Evolutionary conservation across 2,797 vertebrate genomes (phyloP).

Genomic region (Rhincodon typus): DNA sequence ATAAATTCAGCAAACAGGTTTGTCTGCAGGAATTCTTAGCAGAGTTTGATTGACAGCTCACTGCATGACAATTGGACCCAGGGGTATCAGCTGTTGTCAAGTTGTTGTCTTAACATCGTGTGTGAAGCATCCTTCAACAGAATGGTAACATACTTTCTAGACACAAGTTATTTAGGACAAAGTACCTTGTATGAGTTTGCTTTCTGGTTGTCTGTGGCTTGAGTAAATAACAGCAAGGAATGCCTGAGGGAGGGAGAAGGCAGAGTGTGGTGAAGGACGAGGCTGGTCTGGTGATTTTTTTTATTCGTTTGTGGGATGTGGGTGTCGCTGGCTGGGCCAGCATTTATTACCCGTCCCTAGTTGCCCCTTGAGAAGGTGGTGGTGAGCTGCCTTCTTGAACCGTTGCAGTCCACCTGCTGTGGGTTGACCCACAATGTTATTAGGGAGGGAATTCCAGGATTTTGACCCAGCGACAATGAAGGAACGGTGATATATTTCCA

Average conservation of each 20-base stretch:
- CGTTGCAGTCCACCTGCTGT: too few relatives aligned
- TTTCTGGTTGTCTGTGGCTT: neutral
- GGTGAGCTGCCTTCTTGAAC: too few relatives aligned
- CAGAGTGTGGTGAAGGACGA: neutral
- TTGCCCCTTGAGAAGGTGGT: too few relatives aligned
- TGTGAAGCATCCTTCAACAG: conserved; percentile 1
- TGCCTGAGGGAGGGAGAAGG: neutral
- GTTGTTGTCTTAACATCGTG: conserved; percentile 11
- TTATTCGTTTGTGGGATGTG: too few relatives aligned
- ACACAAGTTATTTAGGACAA: neutral
- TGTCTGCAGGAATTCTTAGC: neutral
- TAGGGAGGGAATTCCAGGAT: too few relatives aligned
- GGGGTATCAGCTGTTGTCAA: neutral
- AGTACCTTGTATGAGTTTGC: neutral
- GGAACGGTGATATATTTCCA: too few relatives aligned
- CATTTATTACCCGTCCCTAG: too few relatives aligned
- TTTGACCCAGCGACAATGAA: too few relatives aligned
- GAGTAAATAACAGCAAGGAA: too few relatives aligned
- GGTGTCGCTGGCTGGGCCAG: too few relatives aligned
- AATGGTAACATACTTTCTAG: neutral
- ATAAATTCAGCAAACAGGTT: conserved; percentile 6
- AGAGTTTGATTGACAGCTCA: conserved; percentile 21
- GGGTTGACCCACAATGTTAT: too few relatives aligned
- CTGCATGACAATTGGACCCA: conserved; percentile 14
- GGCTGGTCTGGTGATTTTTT: too few relatives aligned